Evolutionary conservation across 2,888 invertebrate species (phyloP), one percentile per base, ranked within the genome.

Genomic region (Nymphalis c-album): DNA sequence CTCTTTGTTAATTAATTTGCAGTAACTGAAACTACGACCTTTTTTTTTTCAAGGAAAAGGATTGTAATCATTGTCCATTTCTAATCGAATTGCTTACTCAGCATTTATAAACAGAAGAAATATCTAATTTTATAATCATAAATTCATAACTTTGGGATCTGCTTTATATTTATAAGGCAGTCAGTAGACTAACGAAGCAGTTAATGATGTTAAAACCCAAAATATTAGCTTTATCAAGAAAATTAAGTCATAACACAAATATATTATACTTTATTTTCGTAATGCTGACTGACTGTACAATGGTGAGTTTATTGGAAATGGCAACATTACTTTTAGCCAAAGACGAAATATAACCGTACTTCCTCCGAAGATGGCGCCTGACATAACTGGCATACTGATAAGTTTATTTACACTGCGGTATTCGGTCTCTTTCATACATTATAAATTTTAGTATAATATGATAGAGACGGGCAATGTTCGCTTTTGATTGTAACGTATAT

Each of bases 401-500:
- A 79, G 76, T 82, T 85, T 86, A 84, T 85, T 85, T 85, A 82
- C 84, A 78, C 80, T 80, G 74, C 68, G 60, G 18, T 72, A 69
- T 78, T 69, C 68, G 77, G 26, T 86, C 87, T 87, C 86, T 79
- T 78, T 91, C 77, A 71, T 35, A 62, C 82, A 20, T 60, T 51
- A 7, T 0, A 2, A 0, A 2, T 40, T 71, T 71, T 62, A 8
- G 0, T 2, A 2, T 57, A n/a, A n/a, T 74, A 45, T 26, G 69
- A 79, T 81, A 78, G 82, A 81, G 80, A 86, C 7, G 76, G 75
- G 64, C 51, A 60, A 83, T 74, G 73, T 77, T 77, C 78, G 74
- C 80, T 81, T 91, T 92, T 90, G 87, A 90, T 85, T 90, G 81
- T 91, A 92, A 92, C 92, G 91, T 86, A 86, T 86, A 86, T 77